Base-by-base conservation (phyloP, 2,113 vertebrate genomes). In the Bos taurus region DNA sequence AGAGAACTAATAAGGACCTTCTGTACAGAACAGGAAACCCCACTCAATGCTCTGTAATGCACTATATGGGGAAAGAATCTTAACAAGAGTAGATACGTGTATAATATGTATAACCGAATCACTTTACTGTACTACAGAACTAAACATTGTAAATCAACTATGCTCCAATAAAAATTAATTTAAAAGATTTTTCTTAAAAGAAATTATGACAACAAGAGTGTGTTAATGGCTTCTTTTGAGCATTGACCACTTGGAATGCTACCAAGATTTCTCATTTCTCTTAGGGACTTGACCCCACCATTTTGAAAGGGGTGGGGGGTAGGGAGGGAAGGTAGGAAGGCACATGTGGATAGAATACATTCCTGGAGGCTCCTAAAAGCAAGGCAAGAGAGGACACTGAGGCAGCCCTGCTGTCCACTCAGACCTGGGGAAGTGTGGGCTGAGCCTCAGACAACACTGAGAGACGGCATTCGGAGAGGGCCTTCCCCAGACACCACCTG, bases 351-450 rank as follows among this genome's bases (percentile, higher is more conserved):
- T 56, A 62, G 40, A 88, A 25, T 81, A 60, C 9, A 64, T 88
- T 74, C 84, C 56, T 40, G 64, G 46, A 50, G 23, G 10, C 6
- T 26, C 56, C 36, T 92, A 46, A 62, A 91, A 90, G 13, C 17
- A 6, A 43, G 36, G 43, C 56, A 33, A 25, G 11, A 8, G 6
- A 25, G 60, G 26, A 7, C 7, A 19, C 5, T 33, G 59, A 8
- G 71, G 9, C 2, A 7, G 12, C 40, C 21, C 14, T 50, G 30
- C 19, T 54, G 5, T 36, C n/a, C 46, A 30, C 19, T 19, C 59
- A 33, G 1, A 46, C 23, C 3, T 36, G 17, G 9, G 9, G 11
- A 26, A 11, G 11, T 4, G 13, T 5, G 30, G 9, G 3, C 7
- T 7, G 40, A 50, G 36, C 25, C 26, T 43, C 52, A 23, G 21